phyloP scores from a whole-genome alignment of 2,888 invertebrate genomes.

The Drosophila mercatorum region DNA sequence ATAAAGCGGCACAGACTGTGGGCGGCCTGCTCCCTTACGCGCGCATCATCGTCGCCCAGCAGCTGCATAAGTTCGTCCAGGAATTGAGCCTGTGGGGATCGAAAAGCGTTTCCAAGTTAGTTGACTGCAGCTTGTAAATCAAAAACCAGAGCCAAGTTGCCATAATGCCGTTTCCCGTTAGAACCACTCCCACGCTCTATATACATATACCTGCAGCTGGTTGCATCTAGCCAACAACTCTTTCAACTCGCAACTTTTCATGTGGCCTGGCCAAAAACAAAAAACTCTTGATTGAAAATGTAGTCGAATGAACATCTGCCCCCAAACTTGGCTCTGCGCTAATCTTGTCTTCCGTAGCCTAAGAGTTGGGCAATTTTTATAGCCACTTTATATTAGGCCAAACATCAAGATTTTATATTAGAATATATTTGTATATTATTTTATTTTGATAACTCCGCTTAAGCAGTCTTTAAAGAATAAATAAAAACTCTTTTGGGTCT shows the following conservation, averaged over 20 bases:
- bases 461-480: no score
- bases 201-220: conserved; percentile 17
- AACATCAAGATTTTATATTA: no score
- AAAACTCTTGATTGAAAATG: background rate
- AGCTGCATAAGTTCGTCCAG: conserved; percentile 84
- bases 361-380: no score
- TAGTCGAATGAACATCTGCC: background rate
- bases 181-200: background rate
- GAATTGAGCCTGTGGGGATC: conserved; percentile 80
- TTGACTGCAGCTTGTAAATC: conserved; percentile 63
- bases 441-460: no score
- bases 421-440: no score
- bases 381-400: no score
- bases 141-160: conserved; percentile 60
- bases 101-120: conserved; percentile 49
- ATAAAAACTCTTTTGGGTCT: no score
- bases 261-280: conserved; percentile 3
- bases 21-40: conserved; percentile 84
- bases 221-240: conserved; percentile 20
- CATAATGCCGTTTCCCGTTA: conserved; percentile 49
- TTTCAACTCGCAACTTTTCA: conserved; percentile 23
- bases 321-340: background rate
- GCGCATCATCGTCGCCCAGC: conserved; percentile 84
- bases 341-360: background rate
- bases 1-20: conserved; percentile 83